phyloP scores from a whole-genome alignment of 2,888 invertebrate genomes.

The Volucella zonaria region DNA sequence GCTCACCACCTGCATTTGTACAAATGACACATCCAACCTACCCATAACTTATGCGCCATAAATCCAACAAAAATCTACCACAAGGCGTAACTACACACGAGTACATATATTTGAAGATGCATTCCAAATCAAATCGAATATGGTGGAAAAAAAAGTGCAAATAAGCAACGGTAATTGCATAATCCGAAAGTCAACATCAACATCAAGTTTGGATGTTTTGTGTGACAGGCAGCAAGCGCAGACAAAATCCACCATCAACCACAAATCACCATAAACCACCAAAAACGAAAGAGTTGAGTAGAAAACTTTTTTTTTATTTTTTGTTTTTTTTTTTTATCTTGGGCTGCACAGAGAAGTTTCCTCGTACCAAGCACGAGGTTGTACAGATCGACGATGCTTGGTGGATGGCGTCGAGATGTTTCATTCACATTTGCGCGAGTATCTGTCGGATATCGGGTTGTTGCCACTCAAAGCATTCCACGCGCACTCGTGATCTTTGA shows the following conservation, averaged over 20 bases:
- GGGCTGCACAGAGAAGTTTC: slow-evolving; percentile 28
- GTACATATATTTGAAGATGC: slow-evolving; percentile 56
- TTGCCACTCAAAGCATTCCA: slow-evolving; percentile 43
- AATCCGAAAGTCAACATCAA: slow-evolving; percentile 62
- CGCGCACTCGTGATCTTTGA: slow-evolving; percentile 61
- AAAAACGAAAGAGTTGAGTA: slow-evolving; percentile 67
- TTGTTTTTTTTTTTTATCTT: background rate
- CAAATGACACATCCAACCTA: background rate
- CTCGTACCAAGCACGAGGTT: slow-evolving; percentile 61
- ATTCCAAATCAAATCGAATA: slow-evolving; percentile 16
- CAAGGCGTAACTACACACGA: slow-evolving; percentile 56
- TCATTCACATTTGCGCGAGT: slow-evolving; percentile 28
- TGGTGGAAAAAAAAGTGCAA: background rate
- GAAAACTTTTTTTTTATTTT: slow-evolving; percentile 43
- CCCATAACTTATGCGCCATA: background rate
- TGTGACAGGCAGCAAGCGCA: slow-evolving; percentile 21
- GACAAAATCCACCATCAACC: slow-evolving; percentile 24
- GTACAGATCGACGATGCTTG: slow-evolving; percentile 32
- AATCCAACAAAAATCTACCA: slow-evolving; percentile 2
- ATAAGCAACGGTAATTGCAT: slow-evolving; percentile 46
- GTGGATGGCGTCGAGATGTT: slow-evolving; percentile 36
- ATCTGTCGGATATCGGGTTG: slow-evolving; percentile 27
- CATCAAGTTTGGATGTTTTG: slow-evolving; percentile 17
- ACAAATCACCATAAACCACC: slow-evolving; percentile 22
- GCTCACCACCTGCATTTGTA: slow-evolving; percentile 17